Conservation (phyloP, 2,113 vertebrate species). For the Hyperoodon ampullatus region DNA sequence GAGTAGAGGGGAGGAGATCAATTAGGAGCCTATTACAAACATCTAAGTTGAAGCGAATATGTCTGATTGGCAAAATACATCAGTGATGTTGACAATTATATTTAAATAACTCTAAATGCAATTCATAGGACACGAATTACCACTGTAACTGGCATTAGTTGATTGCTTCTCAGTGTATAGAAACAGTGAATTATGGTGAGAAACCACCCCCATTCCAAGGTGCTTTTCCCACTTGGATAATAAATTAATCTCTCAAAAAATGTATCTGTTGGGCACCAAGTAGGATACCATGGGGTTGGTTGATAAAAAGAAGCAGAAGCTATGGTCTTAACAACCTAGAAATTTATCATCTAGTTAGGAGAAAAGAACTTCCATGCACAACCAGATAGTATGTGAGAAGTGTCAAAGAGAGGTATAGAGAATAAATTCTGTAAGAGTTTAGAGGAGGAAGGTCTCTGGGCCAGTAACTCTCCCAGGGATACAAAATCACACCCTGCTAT, state of each 20-base stretch:
- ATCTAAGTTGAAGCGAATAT: not conserved
- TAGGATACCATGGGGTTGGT: not conserved
- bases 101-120: not conserved
- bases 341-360: not conserved
- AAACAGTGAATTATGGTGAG: not conserved
- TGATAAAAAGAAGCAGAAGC: not conserved
- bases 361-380: not conserved
- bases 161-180: not conserved
- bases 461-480: not conserved
- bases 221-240: not conserved
- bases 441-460: not conserved
- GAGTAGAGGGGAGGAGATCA: not conserved
- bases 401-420: not conserved
- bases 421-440: not conserved
- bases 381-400: not conserved
- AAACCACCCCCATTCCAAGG: not conserved
- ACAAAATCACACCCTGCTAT: accelerated
- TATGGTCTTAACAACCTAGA: not conserved
- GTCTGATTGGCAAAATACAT: not conserved
- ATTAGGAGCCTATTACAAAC: not conserved
- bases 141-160: not conserved
- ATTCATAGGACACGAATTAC: not conserved
- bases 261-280: not conserved
- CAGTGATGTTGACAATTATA: not conserved
- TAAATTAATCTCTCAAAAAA: not conserved